Base-by-base conservation (phyloP, 2,797 vertebrate genomes). In the Myotis daubentonii region DNA sequence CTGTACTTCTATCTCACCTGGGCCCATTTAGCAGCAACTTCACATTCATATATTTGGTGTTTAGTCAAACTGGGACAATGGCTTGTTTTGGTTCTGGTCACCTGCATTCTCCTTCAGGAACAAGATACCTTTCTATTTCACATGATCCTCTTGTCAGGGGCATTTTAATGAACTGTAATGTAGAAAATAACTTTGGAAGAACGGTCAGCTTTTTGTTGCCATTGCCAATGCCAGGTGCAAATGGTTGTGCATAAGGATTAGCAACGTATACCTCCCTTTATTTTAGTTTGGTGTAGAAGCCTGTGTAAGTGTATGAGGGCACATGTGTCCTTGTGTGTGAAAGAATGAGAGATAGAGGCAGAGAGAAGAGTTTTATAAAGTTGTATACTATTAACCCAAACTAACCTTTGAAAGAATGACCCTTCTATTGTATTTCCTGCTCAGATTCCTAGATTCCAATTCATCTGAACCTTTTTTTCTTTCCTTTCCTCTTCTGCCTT, bases 131-230 rank as follows among this genome's bases (percentile, higher is more conserved):
- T 93, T 91, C 81, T 89, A 38, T 87, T 92, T 94, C 62, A 23
- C 5, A 4, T 36, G 65, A 88, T 4, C 23, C 33, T 62, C 57
- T 94, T 25, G 44, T 53, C 3, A 2, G 55, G 55, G 82, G 20
- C n/a, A 68, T 95, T 95, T 91, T 89, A 74, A 83, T 36, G 44
- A 92, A 87, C 28, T 30, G 6, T 79, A 25, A 25, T 49, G 28
- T 16, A 85, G 79, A 86, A 84, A 89, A 89, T 7, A 89, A 72
- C 36, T 19, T n/a, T 78, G 74, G 28, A 65, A 55, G 76, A 79
- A 38, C 12, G 1, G 51, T 78, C 70, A 3, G 51, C 12, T 41
- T 96, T 91, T 79, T 49, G 53, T 47, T 68, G 78, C 92, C 81
- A 87, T 83, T 74, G 30, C 51, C 75, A 89, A 75, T 4, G 41